A percentile compares a stretch with the other conserved stretches of the same genome.
These are phyloP conservation scores for Panagrolaimus sp. DNA, from an alignment of 1,140 invertebrate genomes.

Conservation along the genomic window DNA sequence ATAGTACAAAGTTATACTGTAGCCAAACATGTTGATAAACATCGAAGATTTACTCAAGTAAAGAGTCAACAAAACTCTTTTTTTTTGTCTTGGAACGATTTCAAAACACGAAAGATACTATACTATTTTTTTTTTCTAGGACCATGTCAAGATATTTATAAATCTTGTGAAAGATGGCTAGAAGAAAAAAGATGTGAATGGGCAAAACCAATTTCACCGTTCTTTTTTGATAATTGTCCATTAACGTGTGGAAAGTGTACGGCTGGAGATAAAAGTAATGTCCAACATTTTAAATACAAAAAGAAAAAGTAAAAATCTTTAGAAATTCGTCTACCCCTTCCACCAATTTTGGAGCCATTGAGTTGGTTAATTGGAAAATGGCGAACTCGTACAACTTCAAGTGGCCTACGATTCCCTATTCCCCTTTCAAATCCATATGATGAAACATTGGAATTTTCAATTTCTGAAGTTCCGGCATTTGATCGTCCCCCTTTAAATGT, in stretches of 20 bases:
- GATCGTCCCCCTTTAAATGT: conserved; percentile 51
- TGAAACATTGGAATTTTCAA: conserved; percentile 43
- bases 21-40: no score
- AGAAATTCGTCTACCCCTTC: conserved; percentile 25
- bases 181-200: conserved; percentile 47
- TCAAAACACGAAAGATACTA: no score
- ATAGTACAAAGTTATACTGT: no score
- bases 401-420: conserved; percentile 45
- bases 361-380: conserved; percentile 49
- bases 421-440: conserved; percentile 35
- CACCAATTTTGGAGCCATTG: conserved; percentile 46
- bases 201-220: conserved; percentile 45
- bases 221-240: conserved; percentile 53
- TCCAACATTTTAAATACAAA: no score
- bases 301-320: no score
- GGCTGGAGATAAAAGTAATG: conserved; percentile 31
- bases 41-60: no score
- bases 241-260: conserved; percentile 42
- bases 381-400: conserved; percentile 35
- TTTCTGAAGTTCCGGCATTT: conserved; percentile 46
- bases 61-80: no score
- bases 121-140: conserved; percentile 27
- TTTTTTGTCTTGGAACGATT: no score
- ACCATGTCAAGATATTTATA: conserved; percentile 54
- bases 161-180: conserved; percentile 44